Percentiles rank a stretch among this genome's conserved stretches.
Evolutionary conservation across 2,113 vertebrate genomes (phyloP).

Genomic region (Corythoichthys haematopterus): DNA sequence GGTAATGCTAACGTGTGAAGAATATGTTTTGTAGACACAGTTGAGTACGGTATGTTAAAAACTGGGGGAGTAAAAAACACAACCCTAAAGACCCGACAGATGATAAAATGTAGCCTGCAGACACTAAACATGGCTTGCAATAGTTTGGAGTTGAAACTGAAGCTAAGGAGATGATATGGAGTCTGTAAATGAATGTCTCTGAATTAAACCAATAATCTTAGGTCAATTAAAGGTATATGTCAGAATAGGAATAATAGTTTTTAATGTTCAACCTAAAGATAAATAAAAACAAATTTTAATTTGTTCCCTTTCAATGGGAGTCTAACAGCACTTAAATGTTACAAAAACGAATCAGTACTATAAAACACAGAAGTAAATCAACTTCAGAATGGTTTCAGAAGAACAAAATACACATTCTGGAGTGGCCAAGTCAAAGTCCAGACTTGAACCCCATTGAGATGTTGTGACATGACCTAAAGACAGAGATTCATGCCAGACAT

Average conservation of each 20-base stretch:
- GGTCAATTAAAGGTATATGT: not conserved
- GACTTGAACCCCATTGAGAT: no score
- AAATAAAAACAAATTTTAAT: not conserved
- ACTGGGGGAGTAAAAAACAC: not conserved
- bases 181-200: conserved; percentile 9
- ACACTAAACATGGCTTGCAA: conserved; percentile 19
- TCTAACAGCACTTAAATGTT: not conserved
- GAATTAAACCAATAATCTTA: conserved; percentile 32
- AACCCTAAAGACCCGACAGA: conserved; percentile 13
- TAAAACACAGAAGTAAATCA: no score
- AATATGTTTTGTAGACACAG: not conserved
- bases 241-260: not conserved
- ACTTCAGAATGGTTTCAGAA: no score
- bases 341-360: not conserved
- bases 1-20: not conserved
- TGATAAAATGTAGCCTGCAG: conserved; percentile 39
- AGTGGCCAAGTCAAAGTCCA: no score
- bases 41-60: not conserved
- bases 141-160: conserved; percentile 15
- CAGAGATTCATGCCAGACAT: no score
- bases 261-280: not conserved
- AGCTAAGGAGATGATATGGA: not conserved
- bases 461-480: no score
- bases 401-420: no score
- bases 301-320: not conserved